Base-by-base conservation (phyloP, 2,888 invertebrate species). In the Lasioglossum malachurum region DNA sequence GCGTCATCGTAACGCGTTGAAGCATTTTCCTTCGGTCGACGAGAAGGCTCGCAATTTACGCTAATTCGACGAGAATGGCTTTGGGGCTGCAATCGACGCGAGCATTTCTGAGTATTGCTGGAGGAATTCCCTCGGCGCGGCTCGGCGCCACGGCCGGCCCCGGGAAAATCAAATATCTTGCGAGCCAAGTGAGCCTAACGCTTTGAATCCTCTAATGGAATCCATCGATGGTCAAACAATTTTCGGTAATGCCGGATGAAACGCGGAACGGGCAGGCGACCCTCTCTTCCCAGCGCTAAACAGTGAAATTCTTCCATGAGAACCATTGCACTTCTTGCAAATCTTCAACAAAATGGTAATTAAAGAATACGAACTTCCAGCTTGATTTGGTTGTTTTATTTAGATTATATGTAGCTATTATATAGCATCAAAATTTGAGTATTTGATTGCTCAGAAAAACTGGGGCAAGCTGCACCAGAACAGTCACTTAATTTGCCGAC, bases 211-310 rank as follows among this genome's bases (percentile, higher is more conserved):
- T 31, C 38, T 85, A 85, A 85, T 80, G 85, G 84, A 53, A 73
- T 72, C 44, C 75, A 38, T n/a, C 10, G 80, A 85, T 67, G 84
- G 75, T 67, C 75, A 84, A 84, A 84, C 75, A 80, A 83, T 84
- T 84, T 83, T 73, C 53, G 72, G 64, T 73, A 75, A 79, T 41
- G 60, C n/a, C 41, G 16, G 35, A 35, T 46, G 57, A 27, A 57
- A 77, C 67, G 67, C 35, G 23, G 8, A 16, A 4, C 1, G 1
- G 12, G 41, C 76, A 49, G 35, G 49, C 41, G 31, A 27, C 12
- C 8, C 35, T 27, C n/a, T 27, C n/a, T 57, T n/a, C n/a, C n/a
- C 53, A 23, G 1, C 10, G 53, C 23, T n/a, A 10, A n/a, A 57
- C 44, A 14, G 14, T 4, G 23, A 23, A 53, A 23, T 23, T 23